Evolutionary conservation across 2,888 invertebrate species (phyloP), one percentile per base, ranked within the genome.

Genomic region (Norana najaformis): DNA sequence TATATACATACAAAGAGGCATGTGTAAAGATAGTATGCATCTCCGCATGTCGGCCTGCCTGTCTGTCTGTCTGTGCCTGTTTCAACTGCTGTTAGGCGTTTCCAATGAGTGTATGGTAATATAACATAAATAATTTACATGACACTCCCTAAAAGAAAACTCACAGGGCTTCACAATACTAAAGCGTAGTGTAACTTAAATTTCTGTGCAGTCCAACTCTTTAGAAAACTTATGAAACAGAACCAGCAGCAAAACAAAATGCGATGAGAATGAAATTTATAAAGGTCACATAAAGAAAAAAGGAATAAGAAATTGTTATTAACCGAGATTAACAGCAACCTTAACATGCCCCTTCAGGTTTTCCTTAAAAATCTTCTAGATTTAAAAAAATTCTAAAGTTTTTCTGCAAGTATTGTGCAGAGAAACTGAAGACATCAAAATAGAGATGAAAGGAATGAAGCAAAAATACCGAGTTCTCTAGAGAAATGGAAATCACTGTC

Each of bases 41-140:
- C 69, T 69, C 5, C n/a, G 8, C 16, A 37, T 36, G 53, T 53
- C 53, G 16, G 53, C 23, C 53, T 53, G 53, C 23, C 85, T 36
- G 85, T 85, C 85, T 35, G 36, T 85, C 36, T 85, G 34, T 83
- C 83, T 85, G 85, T 85, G 36, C 35, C 85, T 85, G 36, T 85
- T 23, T 85, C 36, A 36, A 20, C 85, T 83, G 8, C 47, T 69
- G 69, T 69, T 69, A 69, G 30, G n/a, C n/a, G n/a, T n/a, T n/a
- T n/a, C n/a, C n/a, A n/a, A n/a, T n/a, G n/a, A n/a, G n/a, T n/a
- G n/a, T n/a, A n/a, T n/a, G n/a, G n/a, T n/a, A n/a, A n/a, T n/a
- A n/a, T n/a, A n/a, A n/a, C n/a, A n/a, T n/a, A n/a, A n/a, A n/a
- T n/a, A n/a, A n/a, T n/a, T n/a, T n/a, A n/a, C n/a, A n/a, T n/a